These are phyloP conservation scores for Callospermophilus lateralis DNA, from an alignment of 2,113 vertebrate genomes.

Conservation along the genomic window DNA sequence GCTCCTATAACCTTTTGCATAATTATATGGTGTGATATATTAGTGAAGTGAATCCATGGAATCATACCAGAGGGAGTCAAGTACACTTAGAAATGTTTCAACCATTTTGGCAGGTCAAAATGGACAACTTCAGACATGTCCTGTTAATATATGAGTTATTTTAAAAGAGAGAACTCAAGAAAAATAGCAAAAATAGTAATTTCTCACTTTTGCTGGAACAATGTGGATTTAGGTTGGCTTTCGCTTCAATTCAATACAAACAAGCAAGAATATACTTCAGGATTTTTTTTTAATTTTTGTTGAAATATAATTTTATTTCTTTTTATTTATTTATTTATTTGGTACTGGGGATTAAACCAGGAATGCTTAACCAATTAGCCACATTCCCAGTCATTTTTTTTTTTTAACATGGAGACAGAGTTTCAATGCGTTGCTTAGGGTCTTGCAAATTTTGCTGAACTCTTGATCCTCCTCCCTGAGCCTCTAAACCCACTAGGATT, in stretches of 20 bases:
- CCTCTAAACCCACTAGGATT: too few relatives aligned
- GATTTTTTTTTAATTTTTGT: background rate
- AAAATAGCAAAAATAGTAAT: background rate
- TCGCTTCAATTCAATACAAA: background rate
- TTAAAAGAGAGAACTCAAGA: background rate
- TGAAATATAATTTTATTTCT: background rate
- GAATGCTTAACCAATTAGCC: too few relatives aligned
- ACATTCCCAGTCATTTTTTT: too few relatives aligned
- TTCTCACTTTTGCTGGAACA: background rate
- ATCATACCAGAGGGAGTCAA: background rate
- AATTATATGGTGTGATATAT: background rate
- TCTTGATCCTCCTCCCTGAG: too few relatives aligned
- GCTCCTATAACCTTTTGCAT: background rate
- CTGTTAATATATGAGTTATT: background rate
- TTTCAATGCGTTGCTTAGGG: too few relatives aligned
- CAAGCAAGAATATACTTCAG: background rate
- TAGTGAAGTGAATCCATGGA: background rate
- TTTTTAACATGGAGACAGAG: too few relatives aligned
- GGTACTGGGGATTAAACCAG: too few relatives aligned
- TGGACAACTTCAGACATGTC: background rate
- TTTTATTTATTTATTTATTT: too few relatives aligned
- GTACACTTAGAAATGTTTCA: background rate
- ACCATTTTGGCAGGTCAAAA: background rate
- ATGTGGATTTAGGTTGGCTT: background rate
- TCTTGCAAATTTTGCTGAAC: too few relatives aligned